Percentiles rank a stretch among this genome's conserved stretches.
phyloP scores from a whole-genome alignment of 2,113 vertebrate species.

The Ranitomeya variabilis region DNA sequence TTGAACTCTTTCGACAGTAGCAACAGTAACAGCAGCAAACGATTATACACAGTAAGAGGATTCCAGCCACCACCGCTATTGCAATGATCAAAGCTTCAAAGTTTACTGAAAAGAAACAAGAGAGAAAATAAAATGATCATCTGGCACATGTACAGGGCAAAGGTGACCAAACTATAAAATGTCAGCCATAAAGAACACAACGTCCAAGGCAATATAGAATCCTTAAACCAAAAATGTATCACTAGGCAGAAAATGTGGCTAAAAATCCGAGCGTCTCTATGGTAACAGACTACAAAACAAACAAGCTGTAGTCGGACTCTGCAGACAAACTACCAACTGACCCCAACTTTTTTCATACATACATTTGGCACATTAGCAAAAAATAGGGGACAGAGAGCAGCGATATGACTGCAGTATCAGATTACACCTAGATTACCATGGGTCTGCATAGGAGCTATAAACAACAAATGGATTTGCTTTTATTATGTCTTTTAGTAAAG shows the following conservation, averaged over 20 bases:
- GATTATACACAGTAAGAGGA: conserved; percentile 69
- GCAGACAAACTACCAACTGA: background rate
- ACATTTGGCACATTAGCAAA: no score
- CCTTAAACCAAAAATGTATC: no score
- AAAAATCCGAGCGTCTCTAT: background rate
- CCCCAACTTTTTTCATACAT: no score
- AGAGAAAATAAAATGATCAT: conserved; percentile 42
- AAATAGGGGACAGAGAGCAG: no score
- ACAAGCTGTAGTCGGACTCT: background rate
- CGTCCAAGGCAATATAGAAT: no score
- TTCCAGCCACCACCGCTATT: conserved; percentile 74
- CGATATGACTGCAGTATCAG: no score
- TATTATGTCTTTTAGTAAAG: no score
- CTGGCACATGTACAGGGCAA: background rate
- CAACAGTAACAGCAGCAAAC: conserved; percentile 85
- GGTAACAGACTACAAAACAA: background rate
- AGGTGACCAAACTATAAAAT: background rate
- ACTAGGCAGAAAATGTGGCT: no score
- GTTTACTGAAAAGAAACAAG: conserved; percentile 73
- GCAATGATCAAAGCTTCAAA: conserved; percentile 85
- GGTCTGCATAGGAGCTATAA: no score
- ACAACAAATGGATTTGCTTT: no score
- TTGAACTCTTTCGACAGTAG: conserved; percentile 68
- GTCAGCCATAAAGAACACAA: no score
- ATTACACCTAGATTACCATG: no score